Evolutionary conservation across 2,797 vertebrate species (phyloP), one percentile per base, ranked within the genome.

Genomic region (Fistularia commersonii): DNA sequence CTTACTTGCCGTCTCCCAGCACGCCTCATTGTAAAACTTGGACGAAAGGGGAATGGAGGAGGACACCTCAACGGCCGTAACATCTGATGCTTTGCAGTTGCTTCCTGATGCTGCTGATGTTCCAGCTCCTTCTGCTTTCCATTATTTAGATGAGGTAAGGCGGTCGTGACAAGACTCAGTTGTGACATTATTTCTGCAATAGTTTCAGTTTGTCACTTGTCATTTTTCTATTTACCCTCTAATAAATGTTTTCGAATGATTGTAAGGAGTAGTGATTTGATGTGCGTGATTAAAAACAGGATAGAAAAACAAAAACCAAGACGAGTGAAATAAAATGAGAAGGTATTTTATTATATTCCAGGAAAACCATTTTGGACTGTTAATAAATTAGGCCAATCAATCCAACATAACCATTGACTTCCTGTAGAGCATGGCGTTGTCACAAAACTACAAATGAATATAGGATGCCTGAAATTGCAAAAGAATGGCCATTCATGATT

Each of bases 131-230:
- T 83, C 88, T 71, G 91, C 86, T 6, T 90, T 93, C 71, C 88
- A 90, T 49, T 90, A 48, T 48, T 77, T 98, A n/a, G 86, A 97
- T 69, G 90, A 96, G 95, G 95, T 98, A 91, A 57, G 54, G 23
- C 4, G 23, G 23, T 23, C 23, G 23, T 23, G 23, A 2, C 23
- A 23, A 23, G 23, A 56, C 31, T 40, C 8, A 32, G 23, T 23
- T 23, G 23, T 23, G 2, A 23, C 23, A 23, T 23, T 23, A 4
- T 23, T 23, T 23, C 23, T 23, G 23, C 4, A 23, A 23, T 4
- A 23, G 4, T 23, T 2, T 23, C 23, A 23, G 4, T 23, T 23
- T 23, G 23, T 23, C 23, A 23, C 23, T 23, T 23, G 23, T 23
- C 23, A 23, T 23, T 2, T 23, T 2, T 23, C 23, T 23, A 57